Conservation (phyloP, 2,888 invertebrate genomes). For the Trichopria drosophilae region DNA sequence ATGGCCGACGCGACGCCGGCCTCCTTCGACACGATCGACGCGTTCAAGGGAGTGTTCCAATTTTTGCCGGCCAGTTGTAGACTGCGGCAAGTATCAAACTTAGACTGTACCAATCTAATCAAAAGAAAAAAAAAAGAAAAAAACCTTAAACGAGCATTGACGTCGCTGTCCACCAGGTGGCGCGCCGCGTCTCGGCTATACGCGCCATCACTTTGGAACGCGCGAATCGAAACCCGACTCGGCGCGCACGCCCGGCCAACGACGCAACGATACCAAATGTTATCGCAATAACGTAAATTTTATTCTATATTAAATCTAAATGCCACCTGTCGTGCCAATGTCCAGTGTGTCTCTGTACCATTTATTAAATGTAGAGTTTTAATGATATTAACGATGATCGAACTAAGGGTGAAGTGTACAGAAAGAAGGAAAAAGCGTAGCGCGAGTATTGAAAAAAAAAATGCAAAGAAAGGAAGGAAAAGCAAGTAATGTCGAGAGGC, state of each 20-base stretch:
- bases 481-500: too few species aligned
- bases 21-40: slow-evolving; percentile 10
- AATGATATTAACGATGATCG: slow-evolving; percentile 44
- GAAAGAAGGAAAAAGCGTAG: slow-evolving; percentile 26
- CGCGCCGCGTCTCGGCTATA: slow-evolving; percentile 22
- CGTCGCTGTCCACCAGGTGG: slow-evolving; percentile 48
- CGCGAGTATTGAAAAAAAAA: slow-evolving; percentile 29
- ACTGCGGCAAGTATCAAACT: slow-evolving; percentile 58
- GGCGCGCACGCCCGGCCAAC: slow-evolving; percentile 52
- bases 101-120: slow-evolving; percentile 60
- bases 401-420: too few species aligned
- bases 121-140: slow-evolving; percentile 46
- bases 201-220: slow-evolving; percentile 11
- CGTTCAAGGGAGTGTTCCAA: slow-evolving; percentile 53
- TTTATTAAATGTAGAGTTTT: slow-evolving; percentile 57
- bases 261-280: slow-evolving; percentile 60
- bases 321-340: slow-evolving; percentile 60
- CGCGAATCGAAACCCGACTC: too few species aligned
- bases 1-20: slow-evolving; percentile 6
- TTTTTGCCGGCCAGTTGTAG: slow-evolving; percentile 54
- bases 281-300: slow-evolving; percentile 60
- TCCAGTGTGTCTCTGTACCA: slow-evolving; percentile 59
- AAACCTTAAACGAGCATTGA: slow-evolving; percentile 50
- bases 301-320: slow-evolving; percentile 60
- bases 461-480: too few species aligned